These are phyloP conservation scores for Chromobotia macracanthus DNA, from an alignment of 2,797 vertebrate species.

Conservation along the genomic window DNA sequence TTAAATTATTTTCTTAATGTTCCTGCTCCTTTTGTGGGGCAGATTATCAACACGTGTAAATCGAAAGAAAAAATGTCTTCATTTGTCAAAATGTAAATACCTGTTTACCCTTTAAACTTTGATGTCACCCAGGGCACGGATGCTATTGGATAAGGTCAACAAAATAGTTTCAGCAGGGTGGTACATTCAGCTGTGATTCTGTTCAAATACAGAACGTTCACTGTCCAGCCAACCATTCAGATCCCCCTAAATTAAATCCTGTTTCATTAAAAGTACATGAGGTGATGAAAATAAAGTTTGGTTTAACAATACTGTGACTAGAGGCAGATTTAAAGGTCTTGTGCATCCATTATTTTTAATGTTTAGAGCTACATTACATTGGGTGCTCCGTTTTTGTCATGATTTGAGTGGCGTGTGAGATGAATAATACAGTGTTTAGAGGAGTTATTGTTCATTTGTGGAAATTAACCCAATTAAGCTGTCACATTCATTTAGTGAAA, in stretches of 20 bases:
- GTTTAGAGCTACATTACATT: slow-evolving; percentile 16
- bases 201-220: too few species aligned
- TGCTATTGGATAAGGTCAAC: neutral
- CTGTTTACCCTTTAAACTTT: too few species aligned
- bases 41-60: neutral
- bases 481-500: slow-evolving; percentile 64
- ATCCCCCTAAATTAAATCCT: neutral
- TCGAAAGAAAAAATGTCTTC: too few species aligned
- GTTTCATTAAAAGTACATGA: neutral
- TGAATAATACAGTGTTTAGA: slow-evolving; percentile 53
- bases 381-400: slow-evolving; percentile 23
- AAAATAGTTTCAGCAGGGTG: neutral
- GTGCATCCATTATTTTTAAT: neutral
- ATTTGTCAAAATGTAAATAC: too few species aligned
- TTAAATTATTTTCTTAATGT: neutral
- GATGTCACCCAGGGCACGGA: too few species aligned
- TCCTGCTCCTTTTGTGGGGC: neutral
- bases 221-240: neutral
- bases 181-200: too few species aligned
- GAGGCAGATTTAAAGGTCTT: neutral
- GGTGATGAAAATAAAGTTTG: neutral
- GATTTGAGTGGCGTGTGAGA: slow-evolving; percentile 43
- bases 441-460: slow-evolving; percentile 63
- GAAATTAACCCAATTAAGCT: slow-evolving; percentile 65
- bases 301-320: neutral